phyloP scores from a whole-genome alignment of 1,140 invertebrate genomes.

The Capitella teleta region DNA sequence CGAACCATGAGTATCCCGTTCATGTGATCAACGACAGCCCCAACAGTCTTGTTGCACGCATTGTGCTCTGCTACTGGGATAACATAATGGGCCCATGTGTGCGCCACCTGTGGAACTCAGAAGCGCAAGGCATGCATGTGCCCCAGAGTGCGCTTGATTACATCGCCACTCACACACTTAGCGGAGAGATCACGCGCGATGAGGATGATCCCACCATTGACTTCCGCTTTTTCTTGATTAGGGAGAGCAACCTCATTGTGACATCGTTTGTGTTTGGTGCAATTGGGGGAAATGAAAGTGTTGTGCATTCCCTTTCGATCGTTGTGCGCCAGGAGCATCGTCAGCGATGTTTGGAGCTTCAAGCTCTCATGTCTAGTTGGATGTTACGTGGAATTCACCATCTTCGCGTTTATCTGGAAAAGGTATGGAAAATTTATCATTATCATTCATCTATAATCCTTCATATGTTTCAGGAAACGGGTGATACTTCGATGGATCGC shows the following conservation, averaged over 20 bases:
- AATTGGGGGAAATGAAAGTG: conserved; percentile 14
- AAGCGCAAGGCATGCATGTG: too few species aligned
- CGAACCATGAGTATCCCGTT: conserved; percentile 24
- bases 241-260: conserved; percentile 20
- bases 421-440: too few species aligned
- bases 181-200: conserved; percentile 28
- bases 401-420: too few species aligned
- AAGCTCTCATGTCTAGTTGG: too few species aligned
- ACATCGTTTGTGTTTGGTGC: conserved; percentile 28
- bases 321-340: too few species aligned
- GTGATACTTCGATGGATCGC: too few species aligned
- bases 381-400: too few species aligned
- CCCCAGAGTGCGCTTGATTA: conserved; percentile 12
- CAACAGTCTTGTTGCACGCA: conserved; percentile 18
- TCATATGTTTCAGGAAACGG: too few species aligned
- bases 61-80: conserved; percentile 29
- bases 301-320: conserved; percentile 23
- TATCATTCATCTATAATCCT: too few species aligned
- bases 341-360: too few species aligned
- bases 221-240: conserved; percentile 23
- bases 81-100: conserved; percentile 30
- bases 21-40: conserved; percentile 15
- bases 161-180: conserved; percentile 23
- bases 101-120: conserved; percentile 24
- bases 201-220: conserved; percentile 19